Percentiles rank a stretch among this genome's conserved stretches.
Evolutionary conservation across 2,888 invertebrate genomes (phyloP).

Genomic region (Lacanobia oleracea): DNA sequence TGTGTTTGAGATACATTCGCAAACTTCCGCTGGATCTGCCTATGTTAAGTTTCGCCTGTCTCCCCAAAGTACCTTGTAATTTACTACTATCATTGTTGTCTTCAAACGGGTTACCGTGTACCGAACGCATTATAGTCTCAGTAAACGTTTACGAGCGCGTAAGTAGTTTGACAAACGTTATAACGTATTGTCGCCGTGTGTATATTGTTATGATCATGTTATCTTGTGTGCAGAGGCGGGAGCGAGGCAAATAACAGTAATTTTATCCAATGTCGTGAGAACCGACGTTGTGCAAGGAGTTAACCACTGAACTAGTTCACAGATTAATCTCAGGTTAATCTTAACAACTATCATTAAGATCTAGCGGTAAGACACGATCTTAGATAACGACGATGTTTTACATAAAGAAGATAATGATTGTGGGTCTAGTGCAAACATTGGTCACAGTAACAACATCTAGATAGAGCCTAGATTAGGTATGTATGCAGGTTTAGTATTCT

Average conservation of each 20-base stretch:
- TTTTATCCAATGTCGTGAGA: slow-evolving; percentile 89
- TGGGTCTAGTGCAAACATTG: slow-evolving; percentile 25
- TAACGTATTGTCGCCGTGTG: slow-evolving; percentile 57
- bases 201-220: slow-evolving; percentile 73
- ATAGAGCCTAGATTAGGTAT: neutral
- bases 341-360: slow-evolving; percentile 83
- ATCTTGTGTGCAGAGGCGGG: slow-evolving; percentile 62
- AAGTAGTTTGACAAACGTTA: slow-evolving; percentile 63
- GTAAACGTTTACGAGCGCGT: slow-evolving; percentile 57
- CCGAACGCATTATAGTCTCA: slow-evolving; percentile 43
- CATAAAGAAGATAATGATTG: slow-evolving; percentile 43
- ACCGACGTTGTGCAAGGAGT: slow-evolving; percentile 81
- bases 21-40: slow-evolving; percentile 41
- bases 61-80: slow-evolving; percentile 37
- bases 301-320: slow-evolving; percentile 85
- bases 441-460: neutral
- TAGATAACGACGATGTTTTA: slow-evolving; percentile 69
- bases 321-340: slow-evolving; percentile 83
- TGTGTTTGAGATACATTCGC: slow-evolving; percentile 33
- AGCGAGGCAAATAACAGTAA: slow-evolving; percentile 81
- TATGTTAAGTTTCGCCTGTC: slow-evolving; percentile 33
- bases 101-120: slow-evolving; percentile 51
- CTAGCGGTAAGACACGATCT: slow-evolving; percentile 78
- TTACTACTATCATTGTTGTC: slow-evolving; percentile 38
- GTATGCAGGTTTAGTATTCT: slow-evolving; percentile 23